Evolutionary conservation across 1,140 invertebrate genomes (phyloP).

Genomic region (Drosophila nikananu): DNA sequence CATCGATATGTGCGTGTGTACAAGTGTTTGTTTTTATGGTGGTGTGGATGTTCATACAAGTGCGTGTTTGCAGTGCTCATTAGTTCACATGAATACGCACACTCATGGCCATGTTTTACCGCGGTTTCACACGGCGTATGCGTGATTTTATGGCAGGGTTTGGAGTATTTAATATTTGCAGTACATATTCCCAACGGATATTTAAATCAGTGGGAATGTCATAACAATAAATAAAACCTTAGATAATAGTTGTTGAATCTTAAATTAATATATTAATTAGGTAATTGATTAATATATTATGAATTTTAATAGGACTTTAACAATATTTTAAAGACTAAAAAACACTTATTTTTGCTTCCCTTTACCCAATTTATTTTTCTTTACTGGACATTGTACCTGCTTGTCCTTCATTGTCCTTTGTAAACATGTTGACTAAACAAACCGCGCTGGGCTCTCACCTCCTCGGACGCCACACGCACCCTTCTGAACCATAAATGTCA

Average conservation of each 20-base stretch:
- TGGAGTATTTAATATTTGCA: neutral
- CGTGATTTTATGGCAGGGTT: conserved; percentile 20
- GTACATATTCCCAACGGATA: neutral
- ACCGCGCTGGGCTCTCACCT: conserved; percentile 10
- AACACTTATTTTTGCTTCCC: no score
- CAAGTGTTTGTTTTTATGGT: neutral
- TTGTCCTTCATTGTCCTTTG: conserved; percentile 68
- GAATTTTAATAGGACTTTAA: neutral
- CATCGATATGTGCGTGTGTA: conserved; percentile 13
- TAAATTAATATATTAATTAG: neutral
- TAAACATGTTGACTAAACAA: conserved; percentile 74
- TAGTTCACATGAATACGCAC: conserved; percentile 35
- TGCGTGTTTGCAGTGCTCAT: conserved; percentile 39
- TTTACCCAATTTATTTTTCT: no score
- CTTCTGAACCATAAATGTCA: conserved; percentile 54
- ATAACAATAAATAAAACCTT: neutral
- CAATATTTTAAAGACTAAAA: neutral
- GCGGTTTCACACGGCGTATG: conserved; percentile 49
- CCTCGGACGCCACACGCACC: neutral
- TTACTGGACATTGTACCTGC: neutral
- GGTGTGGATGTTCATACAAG: conserved; percentile 3
- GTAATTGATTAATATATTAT: neutral
- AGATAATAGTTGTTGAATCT: neutral
- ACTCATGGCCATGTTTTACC: conserved; percentile 26
- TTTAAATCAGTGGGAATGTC: neutral